Conservation (phyloP, 2,113 vertebrate genomes). For the Leucopsar rothschildi region DNA sequence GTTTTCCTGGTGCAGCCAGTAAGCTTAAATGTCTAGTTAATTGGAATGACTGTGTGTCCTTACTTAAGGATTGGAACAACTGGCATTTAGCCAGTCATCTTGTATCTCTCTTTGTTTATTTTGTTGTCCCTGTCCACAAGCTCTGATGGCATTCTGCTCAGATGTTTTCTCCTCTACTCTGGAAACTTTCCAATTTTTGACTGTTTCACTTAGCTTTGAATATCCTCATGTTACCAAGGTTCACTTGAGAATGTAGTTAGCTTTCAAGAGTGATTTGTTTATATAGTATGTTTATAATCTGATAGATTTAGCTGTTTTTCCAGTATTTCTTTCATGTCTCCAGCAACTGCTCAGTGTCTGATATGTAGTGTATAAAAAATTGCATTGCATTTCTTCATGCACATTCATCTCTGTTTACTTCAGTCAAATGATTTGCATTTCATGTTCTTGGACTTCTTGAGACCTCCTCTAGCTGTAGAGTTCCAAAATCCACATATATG, state of each 20-base stretch:
- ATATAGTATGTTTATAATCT: neutral
- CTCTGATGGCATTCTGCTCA: neutral
- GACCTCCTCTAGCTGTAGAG: neutral
- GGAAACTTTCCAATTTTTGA: neutral
- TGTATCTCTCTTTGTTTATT: neutral
- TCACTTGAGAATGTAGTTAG: neutral
- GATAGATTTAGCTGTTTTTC: neutral
- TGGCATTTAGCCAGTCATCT: neutral
- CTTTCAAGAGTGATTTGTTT: neutral
- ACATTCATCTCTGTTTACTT: neutral
- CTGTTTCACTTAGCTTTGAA: neutral
- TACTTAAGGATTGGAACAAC: neutral
- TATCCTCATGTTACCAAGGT: neutral
- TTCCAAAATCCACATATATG: neutral
- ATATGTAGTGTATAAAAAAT: neutral
- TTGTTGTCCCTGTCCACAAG: neutral
- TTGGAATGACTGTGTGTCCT: neutral
- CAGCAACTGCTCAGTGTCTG: neutral
- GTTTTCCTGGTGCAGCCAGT: neutral
- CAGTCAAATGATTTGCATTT: neutral
- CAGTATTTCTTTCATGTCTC: neutral
- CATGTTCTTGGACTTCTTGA: neutral
- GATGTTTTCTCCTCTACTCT: neutral
- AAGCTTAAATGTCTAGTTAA: neutral
- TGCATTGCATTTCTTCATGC: neutral